phyloP scores from a whole-genome alignment of 2,888 invertebrate species.

The Phytoseiulus persimilis region DNA sequence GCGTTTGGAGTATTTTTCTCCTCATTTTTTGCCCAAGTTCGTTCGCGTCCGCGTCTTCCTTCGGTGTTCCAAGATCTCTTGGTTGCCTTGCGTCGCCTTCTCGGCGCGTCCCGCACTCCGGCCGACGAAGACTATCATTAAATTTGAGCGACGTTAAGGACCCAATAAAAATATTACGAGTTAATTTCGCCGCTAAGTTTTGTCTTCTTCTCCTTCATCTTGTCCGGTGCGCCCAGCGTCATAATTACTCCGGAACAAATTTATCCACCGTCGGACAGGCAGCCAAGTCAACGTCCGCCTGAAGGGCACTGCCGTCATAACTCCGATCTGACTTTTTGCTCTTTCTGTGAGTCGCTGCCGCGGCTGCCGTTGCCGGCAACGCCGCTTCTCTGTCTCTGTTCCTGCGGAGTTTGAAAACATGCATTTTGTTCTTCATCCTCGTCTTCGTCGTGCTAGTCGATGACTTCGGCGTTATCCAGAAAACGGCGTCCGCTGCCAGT shows the following conservation, averaged over 20 bases:
- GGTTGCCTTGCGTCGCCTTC: neutral
- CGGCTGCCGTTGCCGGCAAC: neutral
- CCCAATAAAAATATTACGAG: neutral
- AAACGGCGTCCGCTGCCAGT: neutral
- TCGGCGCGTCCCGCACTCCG: neutral
- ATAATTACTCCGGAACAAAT: neutral
- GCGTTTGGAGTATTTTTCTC: too few relatives aligned
- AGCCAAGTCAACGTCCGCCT: neutral
- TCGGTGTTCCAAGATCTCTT: neutral
- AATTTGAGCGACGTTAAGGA: neutral
- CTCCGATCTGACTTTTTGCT: neutral
- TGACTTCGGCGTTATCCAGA: neutral
- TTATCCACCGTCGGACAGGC: neutral
- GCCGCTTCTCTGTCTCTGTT: neutral
- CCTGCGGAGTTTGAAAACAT: neutral
- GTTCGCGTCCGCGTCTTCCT: neutral
- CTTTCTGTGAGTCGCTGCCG: neutral
- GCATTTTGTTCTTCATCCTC: neutral
- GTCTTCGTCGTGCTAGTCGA: neutral
- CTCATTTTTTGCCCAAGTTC: neutral
- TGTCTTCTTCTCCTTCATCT: neutral
- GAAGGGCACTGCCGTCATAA: slow-evolving; percentile 5
- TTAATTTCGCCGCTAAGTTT: neutral
- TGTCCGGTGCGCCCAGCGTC: neutral
- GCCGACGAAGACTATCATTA: neutral